Base-by-base conservation (phyloP, 2,888 invertebrate genomes). In the Polylopha cassiicola region DNA sequence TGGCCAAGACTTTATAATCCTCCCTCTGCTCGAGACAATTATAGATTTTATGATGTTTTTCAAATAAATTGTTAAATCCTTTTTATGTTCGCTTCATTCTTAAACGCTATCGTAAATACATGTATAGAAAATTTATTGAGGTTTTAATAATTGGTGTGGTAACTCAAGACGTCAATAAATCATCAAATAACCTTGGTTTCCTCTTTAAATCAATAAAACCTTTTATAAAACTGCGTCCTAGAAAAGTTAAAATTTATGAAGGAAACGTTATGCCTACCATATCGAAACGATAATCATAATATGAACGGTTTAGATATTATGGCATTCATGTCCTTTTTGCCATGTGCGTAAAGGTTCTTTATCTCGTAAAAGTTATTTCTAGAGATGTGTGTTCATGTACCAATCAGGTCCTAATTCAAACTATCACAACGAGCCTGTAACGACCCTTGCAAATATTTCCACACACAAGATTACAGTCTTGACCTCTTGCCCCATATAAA, bases 31-130 rank as follows among this genome's bases (percentile, higher is more conserved):
- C 23, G 32, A 37, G 29, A 47, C 55, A 61, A 54, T 60, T 51
- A 62, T 59, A 66, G 61, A 58, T 58, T 64, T 66, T 60, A 64
- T 58, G 34, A 44, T 47, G 32, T 37, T 43, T 46, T n/a, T n/a
- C n/a, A n/a, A n/a, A n/a, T n/a, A n/a, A n/a, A n/a, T n/a, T n/a
- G n/a, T n/a, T n/a, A n/a, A n/a, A n/a, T 15, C 22, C 36, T 24
- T 36, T 41, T 30, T 28, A 36, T 30, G 34, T 36, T 18, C 16
- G 36, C n/a, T 41, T 30, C 30, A 36, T 41, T 29, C 50, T 65
- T 62, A 55, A 58, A 57, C 50, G 54, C 47, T 42, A 2, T 43
- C 38, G 28, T 43, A 43, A 41, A 43, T 28, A 32, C 38, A 32
- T 32, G 10, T 32, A 38, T 28, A 33, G 28, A n/a, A n/a, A n/a